Percentiles rank a stretch among this genome's conserved stretches.
Conservation (phyloP, 2,797 vertebrate species). For the Diceros bicornis region DNA sequence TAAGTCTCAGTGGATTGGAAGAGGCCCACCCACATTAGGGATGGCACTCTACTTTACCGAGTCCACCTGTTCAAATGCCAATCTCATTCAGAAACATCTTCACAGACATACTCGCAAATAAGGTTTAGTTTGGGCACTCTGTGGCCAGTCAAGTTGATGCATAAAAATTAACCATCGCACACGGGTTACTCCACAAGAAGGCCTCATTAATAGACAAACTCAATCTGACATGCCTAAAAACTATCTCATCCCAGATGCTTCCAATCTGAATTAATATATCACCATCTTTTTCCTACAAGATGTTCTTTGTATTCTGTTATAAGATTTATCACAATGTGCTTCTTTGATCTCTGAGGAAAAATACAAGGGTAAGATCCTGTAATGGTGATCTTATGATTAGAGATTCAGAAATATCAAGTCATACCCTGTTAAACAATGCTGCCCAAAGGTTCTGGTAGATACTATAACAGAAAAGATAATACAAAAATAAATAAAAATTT, state of each 20-base stretch:
- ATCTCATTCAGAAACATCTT: background rate
- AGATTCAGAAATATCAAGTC: background rate
- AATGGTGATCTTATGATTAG: background rate
- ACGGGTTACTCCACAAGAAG: background rate
- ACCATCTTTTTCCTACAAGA: background rate
- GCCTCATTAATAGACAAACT: background rate
- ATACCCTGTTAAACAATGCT: background rate
- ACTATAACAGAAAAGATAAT: background rate
- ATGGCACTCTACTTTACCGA: background rate
- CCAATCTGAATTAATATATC: background rate
- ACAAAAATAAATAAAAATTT: slow-evolving; percentile 31
- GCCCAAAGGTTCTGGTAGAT: slow-evolving; percentile 1
- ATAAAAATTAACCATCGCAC: background rate
- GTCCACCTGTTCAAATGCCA: background rate
- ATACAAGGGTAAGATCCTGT: background rate
- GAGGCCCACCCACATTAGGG: too few relatives aligned
- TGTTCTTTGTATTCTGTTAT: background rate
- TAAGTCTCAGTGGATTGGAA: background rate
- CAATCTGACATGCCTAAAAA: background rate
- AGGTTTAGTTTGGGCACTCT: background rate
- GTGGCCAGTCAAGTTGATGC: background rate
- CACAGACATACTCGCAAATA: background rate
- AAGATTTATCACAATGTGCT: background rate
- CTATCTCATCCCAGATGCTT: background rate
- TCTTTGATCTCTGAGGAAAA: background rate